These are phyloP conservation scores for Aegotheles bennettii DNA, from an alignment of 2,113 vertebrate genomes.

Conservation along the genomic window DNA sequence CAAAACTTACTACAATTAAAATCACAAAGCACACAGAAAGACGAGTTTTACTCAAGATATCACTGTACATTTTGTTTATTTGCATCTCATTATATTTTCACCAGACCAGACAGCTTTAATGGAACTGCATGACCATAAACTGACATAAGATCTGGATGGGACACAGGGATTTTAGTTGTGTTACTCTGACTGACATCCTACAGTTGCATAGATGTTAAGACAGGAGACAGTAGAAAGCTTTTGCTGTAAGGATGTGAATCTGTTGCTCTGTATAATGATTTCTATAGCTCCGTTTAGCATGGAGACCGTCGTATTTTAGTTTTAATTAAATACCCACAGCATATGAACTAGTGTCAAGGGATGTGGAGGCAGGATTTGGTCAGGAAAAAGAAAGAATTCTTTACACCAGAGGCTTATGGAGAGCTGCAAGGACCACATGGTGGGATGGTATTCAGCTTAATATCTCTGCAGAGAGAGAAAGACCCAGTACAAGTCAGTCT, in stretches of 20 bases:
- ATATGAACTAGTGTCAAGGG: background rate
- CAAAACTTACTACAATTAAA: background rate
- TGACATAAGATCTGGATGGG: background rate
- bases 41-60: background rate
- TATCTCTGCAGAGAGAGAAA: background rate
- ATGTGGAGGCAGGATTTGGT: background rate
- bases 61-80: background rate
- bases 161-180: background rate
- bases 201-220: background rate
- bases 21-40: background rate
- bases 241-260: background rate
- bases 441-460: background rate
- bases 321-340: background rate
- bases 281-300: background rate
- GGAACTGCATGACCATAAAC: background rate
- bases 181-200: background rate
- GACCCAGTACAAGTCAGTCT: background rate
- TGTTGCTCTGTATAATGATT: background rate
- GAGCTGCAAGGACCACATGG: background rate
- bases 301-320: background rate
- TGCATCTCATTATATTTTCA: background rate
- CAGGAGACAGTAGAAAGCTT: background rate
- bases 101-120: background rate
- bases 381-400: background rate
- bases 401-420: background rate